Evolutionary conservation across 2,113 vertebrate genomes (phyloP).

Genomic region (Echinops telfairi): DNA sequence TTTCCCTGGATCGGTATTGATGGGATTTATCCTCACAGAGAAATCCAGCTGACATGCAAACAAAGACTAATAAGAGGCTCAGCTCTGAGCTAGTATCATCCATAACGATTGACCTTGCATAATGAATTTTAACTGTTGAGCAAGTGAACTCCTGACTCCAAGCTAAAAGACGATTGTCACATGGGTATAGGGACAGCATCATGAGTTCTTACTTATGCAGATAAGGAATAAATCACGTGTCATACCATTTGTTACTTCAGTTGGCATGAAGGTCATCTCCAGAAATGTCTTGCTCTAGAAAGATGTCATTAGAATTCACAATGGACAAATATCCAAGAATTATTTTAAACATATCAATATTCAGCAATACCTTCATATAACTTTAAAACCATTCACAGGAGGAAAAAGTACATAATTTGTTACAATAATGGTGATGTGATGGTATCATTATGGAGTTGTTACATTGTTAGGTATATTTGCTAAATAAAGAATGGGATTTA

Average conservation of each 20-base stretch:
- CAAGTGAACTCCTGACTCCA: slow-evolving; percentile 79
- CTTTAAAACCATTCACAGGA: slow-evolving; percentile 25
- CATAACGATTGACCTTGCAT: slow-evolving; percentile 86
- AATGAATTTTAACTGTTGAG: slow-evolving; percentile 86
- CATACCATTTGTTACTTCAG: slow-evolving; percentile 41
- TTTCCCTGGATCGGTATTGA: slow-evolving; percentile 81
- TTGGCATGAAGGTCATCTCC: slow-evolving; percentile 68
- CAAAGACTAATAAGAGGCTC: slow-evolving; percentile 80
- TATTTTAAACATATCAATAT: neutral
- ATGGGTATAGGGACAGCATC: slow-evolving; percentile 22
- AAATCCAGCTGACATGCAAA: slow-evolving; percentile 85
- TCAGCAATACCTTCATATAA: neutral
- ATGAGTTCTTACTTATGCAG: neutral
- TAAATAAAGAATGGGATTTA: neutral
- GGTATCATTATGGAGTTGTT: neutral
- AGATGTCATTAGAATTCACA: slow-evolving; percentile 69
- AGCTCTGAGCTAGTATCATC: slow-evolving; percentile 79
- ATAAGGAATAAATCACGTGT: slow-evolving; percentile 64
- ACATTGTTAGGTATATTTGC: neutral
- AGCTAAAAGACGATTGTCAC: slow-evolving; percentile 62
- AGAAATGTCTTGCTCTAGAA: slow-evolving; percentile 73
- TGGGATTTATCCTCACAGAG: slow-evolving; percentile 83
- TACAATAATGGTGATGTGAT: slow-evolving; percentile 46
- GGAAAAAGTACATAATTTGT: slow-evolving; percentile 50
- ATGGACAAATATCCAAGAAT: slow-evolving; percentile 63